A percentile compares a stretch with the other conserved stretches of the same genome.
These are phyloP conservation scores for Cantharis rustica DNA, from an alignment of 2,888 invertebrate species.

Conservation along the genomic window DNA sequence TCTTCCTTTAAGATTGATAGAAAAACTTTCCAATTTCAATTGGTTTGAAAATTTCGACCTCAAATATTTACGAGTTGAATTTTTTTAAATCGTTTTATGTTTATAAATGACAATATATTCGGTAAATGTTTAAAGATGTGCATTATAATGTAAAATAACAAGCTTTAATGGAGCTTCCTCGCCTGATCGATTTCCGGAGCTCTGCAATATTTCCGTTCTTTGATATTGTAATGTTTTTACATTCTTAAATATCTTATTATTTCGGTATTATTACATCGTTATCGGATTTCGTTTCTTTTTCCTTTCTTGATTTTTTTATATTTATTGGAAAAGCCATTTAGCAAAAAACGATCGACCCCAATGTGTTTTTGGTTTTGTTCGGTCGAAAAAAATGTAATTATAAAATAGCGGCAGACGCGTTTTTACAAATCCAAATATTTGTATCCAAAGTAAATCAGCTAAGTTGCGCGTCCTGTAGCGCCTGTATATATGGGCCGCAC, in stretches of 20 bases:
- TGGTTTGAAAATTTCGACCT: not conserved
- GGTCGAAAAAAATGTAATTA: not conserved
- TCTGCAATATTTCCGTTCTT: not conserved
- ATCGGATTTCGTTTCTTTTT: not conserved
- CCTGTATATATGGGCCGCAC: not conserved
- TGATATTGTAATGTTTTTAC: not conserved
- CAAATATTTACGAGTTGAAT: not conserved
- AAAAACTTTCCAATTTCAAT: not conserved
- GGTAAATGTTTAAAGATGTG: slow-evolving; percentile 16
- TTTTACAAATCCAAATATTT: not conserved
- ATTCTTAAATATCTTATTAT: not conserved
- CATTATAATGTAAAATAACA: slow-evolving; percentile 20
- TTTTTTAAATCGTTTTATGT: not conserved
- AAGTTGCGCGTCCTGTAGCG: not conserved
- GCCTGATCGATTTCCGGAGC: slow-evolving; percentile 13
- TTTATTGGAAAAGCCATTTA: not conserved
- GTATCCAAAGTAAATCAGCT: not conserved
- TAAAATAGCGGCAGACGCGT: not conserved
- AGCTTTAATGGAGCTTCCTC: slow-evolving; percentile 11
- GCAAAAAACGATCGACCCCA: not conserved
- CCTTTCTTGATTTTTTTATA: not conserved
- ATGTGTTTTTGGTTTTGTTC: not conserved
- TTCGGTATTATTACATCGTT: not conserved
- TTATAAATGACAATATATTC: slow-evolving; percentile 5
- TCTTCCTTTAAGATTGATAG: not conserved